These are phyloP conservation scores for Cepaea nemoralis DNA, from an alignment of 1,140 invertebrate genomes.

Conservation along the genomic window DNA sequence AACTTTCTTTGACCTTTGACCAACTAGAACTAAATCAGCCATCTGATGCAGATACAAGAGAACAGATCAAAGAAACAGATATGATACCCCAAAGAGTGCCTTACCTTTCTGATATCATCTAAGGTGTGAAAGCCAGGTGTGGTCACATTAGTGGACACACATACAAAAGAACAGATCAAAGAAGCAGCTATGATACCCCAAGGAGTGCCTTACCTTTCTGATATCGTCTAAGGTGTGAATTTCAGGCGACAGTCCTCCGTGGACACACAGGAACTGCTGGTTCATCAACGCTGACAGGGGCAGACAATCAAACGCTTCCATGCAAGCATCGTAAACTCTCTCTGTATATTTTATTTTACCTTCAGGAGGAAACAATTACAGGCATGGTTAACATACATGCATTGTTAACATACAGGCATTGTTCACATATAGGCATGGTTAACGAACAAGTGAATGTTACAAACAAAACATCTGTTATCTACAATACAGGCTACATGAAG, in stretches of 20 bases:
- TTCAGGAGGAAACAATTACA: constrained; percentile 84
- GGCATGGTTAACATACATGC: constrained; percentile 99
- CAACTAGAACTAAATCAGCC: too few species aligned
- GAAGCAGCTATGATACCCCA: too few species aligned
- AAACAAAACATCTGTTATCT: too few species aligned
- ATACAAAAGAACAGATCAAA: too few species aligned
- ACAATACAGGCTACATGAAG: too few species aligned
- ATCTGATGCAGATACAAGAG: too few species aligned
- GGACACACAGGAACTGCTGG: constrained; percentile 99
- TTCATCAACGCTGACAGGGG: constrained; percentile 99
- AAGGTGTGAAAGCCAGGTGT: constrained; percentile 99
- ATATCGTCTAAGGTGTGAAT: constrained; percentile 99
- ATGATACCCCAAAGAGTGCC: too few species aligned
- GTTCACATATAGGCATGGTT: too few species aligned
- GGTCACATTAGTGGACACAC: too few species aligned
- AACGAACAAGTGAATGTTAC: neutral
- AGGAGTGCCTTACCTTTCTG: constrained; percentile 81
- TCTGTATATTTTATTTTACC: constrained; percentile 99
- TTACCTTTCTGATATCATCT: constrained; percentile 97
- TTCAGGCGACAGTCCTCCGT: constrained; percentile 98
- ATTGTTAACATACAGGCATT: too few species aligned
- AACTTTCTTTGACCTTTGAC: too few species aligned
- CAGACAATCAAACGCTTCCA: constrained; percentile 99
- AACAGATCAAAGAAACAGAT: too few species aligned
- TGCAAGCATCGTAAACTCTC: constrained; percentile 99